phyloP scores from a whole-genome alignment of 2,888 invertebrate species.

The Campoletis raptor region DNA sequence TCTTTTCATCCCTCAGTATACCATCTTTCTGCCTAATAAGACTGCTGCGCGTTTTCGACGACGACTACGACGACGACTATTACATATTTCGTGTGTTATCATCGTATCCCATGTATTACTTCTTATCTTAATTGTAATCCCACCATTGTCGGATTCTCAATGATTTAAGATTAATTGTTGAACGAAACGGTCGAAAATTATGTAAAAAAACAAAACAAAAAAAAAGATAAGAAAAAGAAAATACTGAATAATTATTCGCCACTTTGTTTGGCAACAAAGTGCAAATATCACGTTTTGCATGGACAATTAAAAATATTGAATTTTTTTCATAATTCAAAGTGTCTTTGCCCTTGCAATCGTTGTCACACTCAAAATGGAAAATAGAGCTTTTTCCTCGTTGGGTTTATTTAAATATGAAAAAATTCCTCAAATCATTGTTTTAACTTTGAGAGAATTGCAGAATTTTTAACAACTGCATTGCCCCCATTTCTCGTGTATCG shows the following conservation, averaged over 20 bases:
- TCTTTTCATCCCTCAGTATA: conserved; percentile 57
- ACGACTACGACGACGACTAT: conserved; percentile 50
- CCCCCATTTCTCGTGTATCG: conserved; percentile 3
- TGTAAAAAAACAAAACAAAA: too few relatives aligned
- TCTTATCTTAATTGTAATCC: conserved; percentile 12
- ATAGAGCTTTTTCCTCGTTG: background rate
- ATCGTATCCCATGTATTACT: conserved; percentile 40
- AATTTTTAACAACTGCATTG: conserved; percentile 13
- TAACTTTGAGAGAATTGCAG: background rate
- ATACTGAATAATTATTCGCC: conserved; percentile 31
- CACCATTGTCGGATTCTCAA: conserved; percentile 39
- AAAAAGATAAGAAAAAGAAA: too few relatives aligned
- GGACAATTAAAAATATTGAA: conserved; percentile 33
- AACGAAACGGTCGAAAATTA: conserved; percentile 27
- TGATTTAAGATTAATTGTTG: conserved; percentile 49
- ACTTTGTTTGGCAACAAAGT: conserved; percentile 2
- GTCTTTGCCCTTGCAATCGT: conserved; percentile 41
- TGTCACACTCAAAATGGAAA: conserved; percentile 14
- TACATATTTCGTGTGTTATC: conserved; percentile 42
- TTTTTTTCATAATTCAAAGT: conserved; percentile 27
- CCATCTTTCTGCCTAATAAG: conserved; percentile 67
- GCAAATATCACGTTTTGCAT: conserved; percentile 5
- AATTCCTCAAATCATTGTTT: conserved; percentile 2
- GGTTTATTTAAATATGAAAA: background rate
- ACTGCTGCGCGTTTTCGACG: conserved; percentile 60